These are phyloP conservation scores for Cyprinodon diabolis DNA, from an alignment of 2,797 vertebrate genomes.

Conservation along the genomic window DNA sequence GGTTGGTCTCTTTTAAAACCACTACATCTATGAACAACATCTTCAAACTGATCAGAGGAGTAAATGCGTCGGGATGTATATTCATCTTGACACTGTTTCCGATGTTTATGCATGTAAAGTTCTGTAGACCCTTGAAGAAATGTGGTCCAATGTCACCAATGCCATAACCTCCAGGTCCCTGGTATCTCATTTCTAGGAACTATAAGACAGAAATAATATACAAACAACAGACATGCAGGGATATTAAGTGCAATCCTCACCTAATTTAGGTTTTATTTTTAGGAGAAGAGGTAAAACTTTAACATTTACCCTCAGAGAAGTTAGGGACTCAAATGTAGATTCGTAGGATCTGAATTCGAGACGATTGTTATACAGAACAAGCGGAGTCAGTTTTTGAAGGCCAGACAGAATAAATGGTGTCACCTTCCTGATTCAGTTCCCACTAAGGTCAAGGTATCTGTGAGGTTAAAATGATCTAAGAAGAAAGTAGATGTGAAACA, in stretches of 20 bases:
- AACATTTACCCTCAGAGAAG: slow-evolving; percentile 30
- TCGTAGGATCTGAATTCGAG: slow-evolving; percentile 34
- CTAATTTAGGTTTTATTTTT: neutral
- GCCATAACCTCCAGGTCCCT: slow-evolving; percentile 40
- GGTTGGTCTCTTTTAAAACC: slow-evolving; percentile 30
- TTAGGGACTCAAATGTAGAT: slow-evolving; percentile 28
- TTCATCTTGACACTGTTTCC: slow-evolving; percentile 26
- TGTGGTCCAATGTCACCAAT: slow-evolving; percentile 25
- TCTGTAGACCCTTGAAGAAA: slow-evolving; percentile 33
- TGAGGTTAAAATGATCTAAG: neutral
- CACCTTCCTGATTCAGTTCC: slow-evolving; percentile 47
- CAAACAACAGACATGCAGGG: too few species aligned
- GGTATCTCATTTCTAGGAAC: slow-evolving; percentile 43
- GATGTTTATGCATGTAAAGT: neutral
- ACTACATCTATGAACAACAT: slow-evolving; percentile 18
- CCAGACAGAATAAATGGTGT: slow-evolving; percentile 35
- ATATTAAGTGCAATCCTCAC: neutral
- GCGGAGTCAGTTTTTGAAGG: slow-evolving; percentile 7
- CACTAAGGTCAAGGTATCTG: slow-evolving; percentile 42
- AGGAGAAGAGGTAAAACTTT: neutral
- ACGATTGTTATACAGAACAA: slow-evolving; percentile 45
- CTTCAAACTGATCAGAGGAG: slow-evolving; percentile 27
- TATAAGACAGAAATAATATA: slow-evolving; percentile 4
- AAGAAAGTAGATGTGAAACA: neutral
- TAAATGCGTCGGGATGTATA: slow-evolving; percentile 23